Evolutionary conservation across 2,888 invertebrate genomes (phyloP).

Genomic region (Epsilonema sp.): DNA sequence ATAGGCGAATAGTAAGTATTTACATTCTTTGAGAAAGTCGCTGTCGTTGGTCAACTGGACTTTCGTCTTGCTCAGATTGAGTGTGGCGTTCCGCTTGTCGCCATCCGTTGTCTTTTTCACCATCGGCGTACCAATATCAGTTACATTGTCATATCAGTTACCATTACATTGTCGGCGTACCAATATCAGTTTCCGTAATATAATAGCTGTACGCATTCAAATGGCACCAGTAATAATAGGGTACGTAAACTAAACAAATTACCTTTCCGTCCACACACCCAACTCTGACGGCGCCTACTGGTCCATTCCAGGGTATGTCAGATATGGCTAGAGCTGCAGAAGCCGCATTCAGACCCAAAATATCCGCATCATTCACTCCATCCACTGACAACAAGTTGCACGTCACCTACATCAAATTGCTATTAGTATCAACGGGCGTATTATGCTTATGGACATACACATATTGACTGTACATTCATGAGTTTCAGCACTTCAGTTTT

Average conservation of each 20-base stretch:
- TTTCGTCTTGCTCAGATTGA: no score
- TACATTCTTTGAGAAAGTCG: no score
- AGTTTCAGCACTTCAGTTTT: not conserved
- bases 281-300: constrained; percentile 74
- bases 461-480: not conserved
- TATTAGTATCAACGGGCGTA: not conserved
- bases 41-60: no score
- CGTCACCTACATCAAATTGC: constrained; percentile 38
- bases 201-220: no score
- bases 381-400: constrained; percentile 84
- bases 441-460: no score
- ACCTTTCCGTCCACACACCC: constrained; percentile 48
- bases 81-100: no score
- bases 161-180: no score
- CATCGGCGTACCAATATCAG: no score
- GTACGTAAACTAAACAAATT: not conserved
- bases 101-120: no score
- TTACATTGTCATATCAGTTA: no score
- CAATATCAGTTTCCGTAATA: no score
- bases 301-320: constrained; percentile 88
- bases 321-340: constrained; percentile 74
- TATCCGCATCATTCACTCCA: constrained; percentile 62
- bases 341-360: constrained; percentile 69
- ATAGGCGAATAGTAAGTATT: no score
- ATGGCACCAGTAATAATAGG: not conserved